These are phyloP conservation scores for Teleiodes luculella DNA, from an alignment of 2,888 invertebrate genomes.

Conservation along the genomic window DNA sequence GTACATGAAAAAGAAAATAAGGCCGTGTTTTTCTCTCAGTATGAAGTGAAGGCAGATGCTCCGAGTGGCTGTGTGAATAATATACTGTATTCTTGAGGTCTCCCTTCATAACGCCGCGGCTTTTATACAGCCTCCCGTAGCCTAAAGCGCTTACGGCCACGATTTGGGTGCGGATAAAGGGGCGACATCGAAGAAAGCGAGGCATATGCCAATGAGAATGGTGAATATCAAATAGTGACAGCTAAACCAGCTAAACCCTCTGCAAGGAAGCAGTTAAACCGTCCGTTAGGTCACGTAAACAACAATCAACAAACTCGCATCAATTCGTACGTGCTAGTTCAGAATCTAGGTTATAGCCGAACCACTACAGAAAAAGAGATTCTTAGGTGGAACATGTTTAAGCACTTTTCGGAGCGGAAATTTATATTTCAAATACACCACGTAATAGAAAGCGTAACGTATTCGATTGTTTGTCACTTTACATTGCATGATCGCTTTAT, in stretches of 20 bases:
- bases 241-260: neutral
- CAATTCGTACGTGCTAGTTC: neutral
- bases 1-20: too few relatives aligned
- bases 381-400: too few relatives aligned
- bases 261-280: neutral
- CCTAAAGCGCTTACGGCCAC: constrained; percentile 14
- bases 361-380: too few relatives aligned
- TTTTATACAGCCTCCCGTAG: constrained; percentile 7
- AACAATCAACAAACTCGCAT: constrained; percentile 2
- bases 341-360: too few relatives aligned
- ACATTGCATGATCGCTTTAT: too few relatives aligned
- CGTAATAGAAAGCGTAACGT: too few relatives aligned
- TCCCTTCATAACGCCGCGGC: neutral
- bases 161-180: constrained; percentile 18
- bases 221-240: constrained; percentile 12
- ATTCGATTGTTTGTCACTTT: too few relatives aligned
- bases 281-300: constrained; percentile 6
- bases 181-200: constrained; percentile 14
- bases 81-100: constrained; percentile 8
- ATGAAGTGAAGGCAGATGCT: constrained; percentile 4
- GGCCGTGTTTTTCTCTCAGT: constrained; percentile 2
- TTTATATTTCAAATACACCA: too few relatives aligned
- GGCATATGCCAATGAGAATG: constrained; percentile 2
- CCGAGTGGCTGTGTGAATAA: constrained; percentile 10
- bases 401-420: too few relatives aligned